phyloP scores from a whole-genome alignment of 2,888 invertebrate species.

The Dasypogon diadema region DNA sequence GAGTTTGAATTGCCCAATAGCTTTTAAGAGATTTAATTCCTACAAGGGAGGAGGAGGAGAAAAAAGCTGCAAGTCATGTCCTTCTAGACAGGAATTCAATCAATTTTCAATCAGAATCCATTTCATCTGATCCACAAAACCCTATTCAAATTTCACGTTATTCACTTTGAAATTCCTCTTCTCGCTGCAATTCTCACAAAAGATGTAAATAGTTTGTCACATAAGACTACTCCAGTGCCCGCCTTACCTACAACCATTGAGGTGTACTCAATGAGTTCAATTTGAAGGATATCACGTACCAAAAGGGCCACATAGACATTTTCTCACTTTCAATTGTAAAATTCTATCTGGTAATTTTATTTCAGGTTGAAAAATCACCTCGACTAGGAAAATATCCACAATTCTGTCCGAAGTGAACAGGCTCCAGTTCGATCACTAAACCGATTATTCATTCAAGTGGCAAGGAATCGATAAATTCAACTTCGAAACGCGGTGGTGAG shows the following conservation, averaged over 20 bases:
- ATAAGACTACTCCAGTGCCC: not conserved
- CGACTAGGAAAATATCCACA: not conserved
- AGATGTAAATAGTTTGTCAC: not conserved
- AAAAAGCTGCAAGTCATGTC: no score
- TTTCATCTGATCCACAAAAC: no score
- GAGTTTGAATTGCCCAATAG: no score
- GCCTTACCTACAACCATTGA: not conserved
- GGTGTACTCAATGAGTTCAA: not conserved
- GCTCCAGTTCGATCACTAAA: not conserved
- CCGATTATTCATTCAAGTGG: slow-evolving; percentile 2
- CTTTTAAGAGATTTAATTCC: no score
- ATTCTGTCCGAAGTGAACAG: not conserved
- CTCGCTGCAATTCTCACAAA: not conserved
- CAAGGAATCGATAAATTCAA: not conserved
- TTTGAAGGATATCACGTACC: slow-evolving; percentile 11
- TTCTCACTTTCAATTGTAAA: slow-evolving; percentile 26
- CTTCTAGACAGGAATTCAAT: no score
- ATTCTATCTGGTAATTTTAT: slow-evolving; percentile 7
- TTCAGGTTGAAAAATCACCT: slow-evolving; percentile 29
- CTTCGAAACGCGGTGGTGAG: not conserved
- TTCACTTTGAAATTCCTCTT: not conserved
- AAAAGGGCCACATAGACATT: not conserved
- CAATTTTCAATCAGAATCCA: no score
- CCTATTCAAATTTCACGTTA: no score
- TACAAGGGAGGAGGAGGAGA: no score